Evolutionary conservation across 2,113 vertebrate species (phyloP).

Genomic region (Petaurus breviceps): DNA sequence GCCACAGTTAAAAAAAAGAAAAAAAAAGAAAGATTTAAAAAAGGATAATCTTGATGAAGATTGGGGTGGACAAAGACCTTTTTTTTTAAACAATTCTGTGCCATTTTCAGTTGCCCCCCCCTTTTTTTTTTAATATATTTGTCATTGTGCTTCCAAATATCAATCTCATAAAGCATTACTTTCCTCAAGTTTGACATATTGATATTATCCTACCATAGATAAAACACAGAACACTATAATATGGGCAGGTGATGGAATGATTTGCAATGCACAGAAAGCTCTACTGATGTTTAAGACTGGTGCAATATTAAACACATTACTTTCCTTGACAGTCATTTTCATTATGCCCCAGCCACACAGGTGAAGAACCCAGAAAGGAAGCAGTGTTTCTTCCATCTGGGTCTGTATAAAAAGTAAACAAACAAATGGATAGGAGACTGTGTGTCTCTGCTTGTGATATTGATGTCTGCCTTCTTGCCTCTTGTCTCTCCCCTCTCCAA

Average conservation of each 20-base stretch:
- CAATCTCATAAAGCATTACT: conserved; percentile 83
- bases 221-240: conserved; percentile 83
- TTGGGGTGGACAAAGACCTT: conserved; percentile 65
- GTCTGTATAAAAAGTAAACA: conserved; percentile 80
- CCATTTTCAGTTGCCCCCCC: conserved; percentile 76
- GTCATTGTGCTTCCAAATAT: conserved; percentile 82
- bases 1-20: conserved; percentile 52
- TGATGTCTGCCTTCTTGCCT: background rate
- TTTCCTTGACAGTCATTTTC: conserved; percentile 87
- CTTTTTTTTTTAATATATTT: conserved; percentile 79
- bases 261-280: conserved; percentile 84
- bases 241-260: conserved; percentile 85
- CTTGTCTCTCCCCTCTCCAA: background rate
- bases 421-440: conserved; percentile 51
- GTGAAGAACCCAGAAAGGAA: conserved; percentile 81
- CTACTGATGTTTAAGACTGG: conserved; percentile 84
- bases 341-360: conserved; percentile 79
- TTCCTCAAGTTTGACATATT: conserved; percentile 83
- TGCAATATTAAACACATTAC: conserved; percentile 88
- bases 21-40: background rate
- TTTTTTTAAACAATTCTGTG: conserved; percentile 70
- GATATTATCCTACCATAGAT: conserved; percentile 84
- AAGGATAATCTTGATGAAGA: conserved; percentile 68
- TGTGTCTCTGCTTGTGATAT: background rate
- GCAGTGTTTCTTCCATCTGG: conserved; percentile 79